Base-by-base conservation (phyloP, 2,888 invertebrate genomes). In the Lepeophtheirus nordmannii region DNA sequence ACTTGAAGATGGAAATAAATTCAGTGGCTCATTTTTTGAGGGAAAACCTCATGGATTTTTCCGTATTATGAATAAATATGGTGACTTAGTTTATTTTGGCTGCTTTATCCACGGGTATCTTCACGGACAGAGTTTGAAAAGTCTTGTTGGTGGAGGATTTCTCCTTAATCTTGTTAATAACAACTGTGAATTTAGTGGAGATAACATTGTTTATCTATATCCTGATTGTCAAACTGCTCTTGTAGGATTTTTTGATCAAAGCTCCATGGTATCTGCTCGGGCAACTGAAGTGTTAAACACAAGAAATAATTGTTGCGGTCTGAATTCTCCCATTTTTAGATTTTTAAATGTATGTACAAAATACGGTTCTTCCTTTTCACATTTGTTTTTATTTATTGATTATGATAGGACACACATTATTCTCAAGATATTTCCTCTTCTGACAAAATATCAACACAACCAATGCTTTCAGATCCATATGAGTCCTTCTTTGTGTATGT, bases 401-500 rank as follows among this genome's bases (percentile, higher is more conserved):
- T 58, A 12, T 30, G 14, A 58, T 58, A 58, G 58, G 22, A 30
- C 12, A 14, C 9, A 20, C 7, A 12, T 30, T 58, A 58, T 58
- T 20, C 12, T 2, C 20, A 17, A 14, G 58, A 58, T 23, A 22
- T 22, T 14, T 58, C 58, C 5, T 20, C 58, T 1, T 7, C 7
- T 17, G 22, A 12, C 5, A 12, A 30, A 14, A 58, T 58, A 12
- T 58, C 58, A 1, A 58, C 2, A 22, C 1, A 14, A 14, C 58
- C 58, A 1, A n/a, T 58, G 17, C 23, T 58, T 3, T 1, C 58
- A 58, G 58, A 58, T 58, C 58, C 58, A 3, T 58, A 58, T 9
- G 58, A 58, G 23, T 14, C 12, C 14, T 58, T 58, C 22, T 58
- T 58, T 58, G 58, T 58, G 1, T 58, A 3, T 30, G 22, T 58